Conservation (phyloP, 2,797 vertebrate genomes). For the Mus spretus region DNA sequence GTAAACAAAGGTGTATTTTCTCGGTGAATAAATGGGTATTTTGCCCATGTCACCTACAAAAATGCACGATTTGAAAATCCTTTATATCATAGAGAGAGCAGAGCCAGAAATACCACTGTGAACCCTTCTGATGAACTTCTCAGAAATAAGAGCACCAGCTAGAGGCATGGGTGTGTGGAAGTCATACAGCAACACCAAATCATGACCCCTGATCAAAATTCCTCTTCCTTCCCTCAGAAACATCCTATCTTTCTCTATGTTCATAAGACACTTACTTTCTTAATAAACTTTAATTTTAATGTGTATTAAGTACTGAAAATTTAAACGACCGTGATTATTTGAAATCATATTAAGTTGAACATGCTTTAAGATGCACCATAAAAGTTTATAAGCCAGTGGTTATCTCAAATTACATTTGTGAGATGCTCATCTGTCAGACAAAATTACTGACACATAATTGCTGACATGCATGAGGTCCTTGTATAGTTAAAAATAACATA, state of each 20-base stretch:
- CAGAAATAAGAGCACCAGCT: neutral
- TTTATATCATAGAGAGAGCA: neutral
- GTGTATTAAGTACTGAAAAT: constrained; percentile 67
- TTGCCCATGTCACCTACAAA: neutral
- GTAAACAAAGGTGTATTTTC: neutral
- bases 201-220: constrained; percentile 59
- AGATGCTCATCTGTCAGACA: constrained; percentile 57
- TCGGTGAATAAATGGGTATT: neutral
- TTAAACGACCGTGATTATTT: constrained; percentile 78
- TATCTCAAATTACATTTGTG: constrained; percentile 61
- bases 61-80: neutral
- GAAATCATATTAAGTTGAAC: constrained; percentile 68
- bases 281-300: constrained; percentile 70
- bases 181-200: neutral
- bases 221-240: constrained; percentile 30
- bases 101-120: neutral
- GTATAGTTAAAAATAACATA: constrained; percentile 52
- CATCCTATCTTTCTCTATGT: constrained; percentile 53
- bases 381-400: constrained; percentile 73
- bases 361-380: constrained; percentile 70
- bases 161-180: neutral
- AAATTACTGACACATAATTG: constrained; percentile 17
- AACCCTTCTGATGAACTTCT: neutral
- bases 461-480: neutral
- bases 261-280: constrained; percentile 57